Conservation (phyloP, 2,888 invertebrate species). For the Rugalucina vietnamica region DNA sequence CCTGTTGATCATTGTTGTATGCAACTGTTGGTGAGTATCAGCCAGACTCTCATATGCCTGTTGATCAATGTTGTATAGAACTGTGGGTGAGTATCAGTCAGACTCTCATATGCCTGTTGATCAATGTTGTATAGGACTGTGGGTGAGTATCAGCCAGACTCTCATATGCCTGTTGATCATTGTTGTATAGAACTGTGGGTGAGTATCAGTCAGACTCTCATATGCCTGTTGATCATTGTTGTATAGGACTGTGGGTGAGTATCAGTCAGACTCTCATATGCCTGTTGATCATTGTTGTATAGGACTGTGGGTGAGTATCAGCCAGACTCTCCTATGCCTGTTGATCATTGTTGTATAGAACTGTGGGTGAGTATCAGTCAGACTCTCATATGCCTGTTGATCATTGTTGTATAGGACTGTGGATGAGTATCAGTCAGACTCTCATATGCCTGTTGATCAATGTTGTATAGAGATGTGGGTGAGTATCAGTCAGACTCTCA, state of each 20-base stretch:
- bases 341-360: no score
- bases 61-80: not conserved
- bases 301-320: not conserved
- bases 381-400: no score
- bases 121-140: not conserved
- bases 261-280: no score
- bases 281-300: not conserved
- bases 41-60: not conserved
- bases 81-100: not conserved
- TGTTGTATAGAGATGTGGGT: not conserved
- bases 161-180: not conserved
- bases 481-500: not conserved
- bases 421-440: no score
- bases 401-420: no score
- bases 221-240: not conserved
- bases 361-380: no score
- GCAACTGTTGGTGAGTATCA: not conserved
- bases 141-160: not conserved
- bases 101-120: no score
- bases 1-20: not conserved
- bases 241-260: no score
- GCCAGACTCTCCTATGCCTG: no score
- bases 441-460: not conserved
- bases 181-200: not conserved
- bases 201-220: no score